Evolutionary conservation across 2,113 vertebrate species (phyloP), one percentile per base, ranked within the genome.

Genomic region (Cromileptes altivelis): DNA sequence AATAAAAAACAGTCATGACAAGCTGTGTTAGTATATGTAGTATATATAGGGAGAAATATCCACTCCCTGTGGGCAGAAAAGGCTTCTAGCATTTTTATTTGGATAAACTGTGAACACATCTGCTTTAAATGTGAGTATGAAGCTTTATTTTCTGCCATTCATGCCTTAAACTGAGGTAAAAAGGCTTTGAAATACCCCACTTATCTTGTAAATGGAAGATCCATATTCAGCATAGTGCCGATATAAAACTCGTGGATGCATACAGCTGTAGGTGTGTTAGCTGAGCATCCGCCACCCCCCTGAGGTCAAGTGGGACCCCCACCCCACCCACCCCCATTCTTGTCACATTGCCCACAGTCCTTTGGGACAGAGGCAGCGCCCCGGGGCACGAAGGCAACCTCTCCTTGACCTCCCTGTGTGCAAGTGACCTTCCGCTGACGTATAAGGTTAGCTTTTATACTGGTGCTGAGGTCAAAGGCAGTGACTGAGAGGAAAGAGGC

Each of bases 401-500:
- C 89, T 83, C 89, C 82, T 88, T 93, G 93, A 94, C 93, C 92
- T 83, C 85, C 25, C 69, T 47, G 82, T 82, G 91, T 85, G 90
- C 79, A 19, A 52, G 75, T 85, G 90, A 94, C 93, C 93, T 92
- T 85, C 85, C 81, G 56, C 72, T 90, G 89, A 91, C 81, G 86
- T 82, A 86, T 78, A 52, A 86, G 89, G 90, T 89, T 88, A 80
- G 88, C 81, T 89, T 91, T 85, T 89, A 77, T 86, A 78, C 85
- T 77, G 81, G 70, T 58, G 88, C 56, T 8, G 87, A 84, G 91
- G 93, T 94, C 94, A 92, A 93, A 92, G 84, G 88, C 92, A 91
- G 75, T 19, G 80, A 71, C 73, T 62, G 87, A 80, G 75, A 80
- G 79, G 79, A 80, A 64, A 60, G 75, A 69, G 73, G 61, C 64